Conservation (phyloP, 2,797 vertebrate genomes). For the Chaetodon trifasciatus region DNA sequence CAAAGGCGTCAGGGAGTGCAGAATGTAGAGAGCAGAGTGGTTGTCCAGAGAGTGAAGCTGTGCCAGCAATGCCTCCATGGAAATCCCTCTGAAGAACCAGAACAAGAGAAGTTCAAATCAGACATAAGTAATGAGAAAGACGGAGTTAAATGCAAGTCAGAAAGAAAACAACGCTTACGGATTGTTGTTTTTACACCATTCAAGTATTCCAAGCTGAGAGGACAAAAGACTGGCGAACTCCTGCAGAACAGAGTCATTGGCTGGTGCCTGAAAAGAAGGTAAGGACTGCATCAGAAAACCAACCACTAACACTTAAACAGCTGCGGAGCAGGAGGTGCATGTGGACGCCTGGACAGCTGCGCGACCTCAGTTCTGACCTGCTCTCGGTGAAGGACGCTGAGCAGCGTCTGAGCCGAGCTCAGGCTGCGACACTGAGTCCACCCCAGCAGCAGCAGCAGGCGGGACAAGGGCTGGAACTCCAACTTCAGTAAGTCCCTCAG, state of each 20-base stretch:
- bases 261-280: conserved; percentile 79
- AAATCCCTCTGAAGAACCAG: conserved; percentile 83
- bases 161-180: conserved; percentile 82
- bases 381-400: conserved; percentile 88
- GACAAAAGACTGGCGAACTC: conserved; percentile 91
- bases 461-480: conserved; percentile 93
- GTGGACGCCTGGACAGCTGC: neutral
- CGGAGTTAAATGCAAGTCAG: neutral
- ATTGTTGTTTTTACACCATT: conserved; percentile 93
- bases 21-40: conserved; percentile 93
- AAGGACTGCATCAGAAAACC: neutral
- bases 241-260: conserved; percentile 89
- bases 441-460: conserved; percentile 93
- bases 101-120: neutral
- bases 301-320: neutral
- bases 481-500: conserved; percentile 86
- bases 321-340: neutral
- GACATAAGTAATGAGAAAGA: neutral
- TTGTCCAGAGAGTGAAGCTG: conserved; percentile 93
- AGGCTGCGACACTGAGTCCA: conserved; percentile 95
- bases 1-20: conserved; percentile 93
- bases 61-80: conserved; percentile 87
- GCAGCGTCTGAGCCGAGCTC: conserved; percentile 88
- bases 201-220: conserved; percentile 91
- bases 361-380: conserved; percentile 80